These are phyloP conservation scores for Prunella fulvescens DNA, from an alignment of 2,113 vertebrate species.

Conservation along the genomic window DNA sequence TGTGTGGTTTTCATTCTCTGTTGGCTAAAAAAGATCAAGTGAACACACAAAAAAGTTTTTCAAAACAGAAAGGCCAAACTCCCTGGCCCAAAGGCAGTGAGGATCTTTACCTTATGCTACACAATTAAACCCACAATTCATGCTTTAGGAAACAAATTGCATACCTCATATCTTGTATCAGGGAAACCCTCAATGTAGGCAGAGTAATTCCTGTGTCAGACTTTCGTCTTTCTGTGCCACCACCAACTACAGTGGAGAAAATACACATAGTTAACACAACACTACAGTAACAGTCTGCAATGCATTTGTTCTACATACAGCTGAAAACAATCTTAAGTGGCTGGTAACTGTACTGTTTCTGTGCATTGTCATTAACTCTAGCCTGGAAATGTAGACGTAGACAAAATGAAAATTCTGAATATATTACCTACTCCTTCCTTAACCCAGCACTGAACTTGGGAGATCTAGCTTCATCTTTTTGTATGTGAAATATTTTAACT, in stretches of 20 bases:
- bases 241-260: constrained; percentile 70
- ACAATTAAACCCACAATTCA: background rate
- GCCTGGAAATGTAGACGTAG: background rate
- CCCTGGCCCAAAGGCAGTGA: background rate
- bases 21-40: background rate
- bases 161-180: constrained; percentile 96
- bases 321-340: background rate
- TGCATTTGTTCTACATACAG: background rate
- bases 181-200: constrained; percentile 79
- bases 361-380: background rate
- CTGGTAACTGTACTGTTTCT: background rate
- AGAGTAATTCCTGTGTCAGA: constrained; percentile 79
- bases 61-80: background rate
- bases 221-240: constrained; percentile 79
- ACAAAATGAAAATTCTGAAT: background rate
- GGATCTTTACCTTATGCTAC: background rate
- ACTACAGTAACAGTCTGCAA: background rate
- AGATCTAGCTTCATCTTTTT: background rate
- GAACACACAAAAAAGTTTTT: background rate
- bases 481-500: background rate
- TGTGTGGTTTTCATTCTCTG: background rate
- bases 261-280: background rate
- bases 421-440: background rate
- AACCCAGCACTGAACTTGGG: background rate
- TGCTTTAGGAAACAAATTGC: background rate